phyloP scores from a whole-genome alignment of 1,140 invertebrate genomes.

The Agrypnia vestita region DNA sequence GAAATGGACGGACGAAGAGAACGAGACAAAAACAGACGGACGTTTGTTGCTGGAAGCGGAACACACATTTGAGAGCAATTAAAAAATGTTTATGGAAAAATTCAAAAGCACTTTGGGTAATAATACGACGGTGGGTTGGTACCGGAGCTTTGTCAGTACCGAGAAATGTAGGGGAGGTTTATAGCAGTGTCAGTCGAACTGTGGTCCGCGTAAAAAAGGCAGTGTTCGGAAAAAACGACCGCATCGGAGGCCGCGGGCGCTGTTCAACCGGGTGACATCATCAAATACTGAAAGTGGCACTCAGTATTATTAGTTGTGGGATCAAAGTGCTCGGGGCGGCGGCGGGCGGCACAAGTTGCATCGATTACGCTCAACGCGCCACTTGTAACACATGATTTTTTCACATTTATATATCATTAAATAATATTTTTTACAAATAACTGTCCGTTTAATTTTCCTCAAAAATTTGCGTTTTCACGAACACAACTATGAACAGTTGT shows the following conservation, averaged over 20 bases:
- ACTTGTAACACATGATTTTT: no score
- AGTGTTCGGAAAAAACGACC: no score
- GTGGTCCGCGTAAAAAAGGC: background rate
- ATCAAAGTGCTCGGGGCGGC: background rate
- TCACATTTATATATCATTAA: no score
- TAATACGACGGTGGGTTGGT: slow-evolving; percentile 40
- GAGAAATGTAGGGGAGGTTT: slow-evolving; percentile 20
- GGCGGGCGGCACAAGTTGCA: no score
- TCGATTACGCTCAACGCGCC: no score
- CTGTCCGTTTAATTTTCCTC: no score
- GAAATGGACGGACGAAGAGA: background rate
- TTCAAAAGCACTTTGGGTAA: slow-evolving; percentile 55
- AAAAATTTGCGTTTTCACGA: no score
- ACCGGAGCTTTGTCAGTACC: slow-evolving; percentile 28
- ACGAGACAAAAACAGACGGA: slow-evolving; percentile 20
- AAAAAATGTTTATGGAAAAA: slow-evolving; percentile 55
- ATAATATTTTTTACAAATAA: no score
- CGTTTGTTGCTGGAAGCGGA: slow-evolving; percentile 37
- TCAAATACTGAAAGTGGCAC: background rate
- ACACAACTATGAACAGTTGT: no score
- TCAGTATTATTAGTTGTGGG: background rate
- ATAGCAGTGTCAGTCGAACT: slow-evolving; percentile 1
- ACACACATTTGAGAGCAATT: slow-evolving; percentile 57
- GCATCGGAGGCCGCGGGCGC: no score
- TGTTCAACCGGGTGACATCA: no score